Base-by-base conservation (phyloP, 2,888 invertebrate species). In the Melanargia galathea region DNA sequence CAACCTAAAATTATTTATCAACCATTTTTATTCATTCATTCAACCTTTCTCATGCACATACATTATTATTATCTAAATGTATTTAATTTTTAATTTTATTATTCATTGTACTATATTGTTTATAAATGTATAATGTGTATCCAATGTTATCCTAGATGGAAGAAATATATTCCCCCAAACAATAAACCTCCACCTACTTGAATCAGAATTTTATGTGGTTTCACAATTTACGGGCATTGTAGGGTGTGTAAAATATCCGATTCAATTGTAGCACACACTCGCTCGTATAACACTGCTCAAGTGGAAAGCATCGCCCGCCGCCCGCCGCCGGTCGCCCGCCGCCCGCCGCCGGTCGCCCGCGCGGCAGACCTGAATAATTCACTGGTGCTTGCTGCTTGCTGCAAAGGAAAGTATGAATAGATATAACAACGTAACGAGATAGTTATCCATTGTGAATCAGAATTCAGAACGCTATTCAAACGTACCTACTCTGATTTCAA, bases 251-350 rank as follows among this genome's bases (percentile, higher is more conserved):
- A 56, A 56, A 43, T 43, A 45, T 43, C 16, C 26, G 0, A 56
- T 56, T 56, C 56, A 40, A 56, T 56, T 55, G 24, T 40, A 30
- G 16, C 22, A n/a, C 26, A 5, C 56, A 43, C 26, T 43, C 43
- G 30, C 26, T 43, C 56, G 56, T 56, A 26, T 30, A 56, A 2
- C 56, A 43, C 18, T 3, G 11, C 26, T 43, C 43, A 13, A 43
- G 56, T 45, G 43, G 54, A 56, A 40, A 56, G 43, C n/a, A 26
- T 16, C 38, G 35, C 20, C 18, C 26, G 30, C 56, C 35, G 7
- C 13, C 38, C 8, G 16, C 30, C n/a, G n/a, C n/a, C n/a, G n/a
- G n/a, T 16, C 38, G 35, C 20, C 18, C 26, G 30, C 56, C 35
- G 7, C 13, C 38, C 8, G 16, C 30, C 33, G 33, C 20, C 18